phyloP scores from a whole-genome alignment of 2,888 invertebrate genomes.

The Heteromurus nitidus region DNA sequence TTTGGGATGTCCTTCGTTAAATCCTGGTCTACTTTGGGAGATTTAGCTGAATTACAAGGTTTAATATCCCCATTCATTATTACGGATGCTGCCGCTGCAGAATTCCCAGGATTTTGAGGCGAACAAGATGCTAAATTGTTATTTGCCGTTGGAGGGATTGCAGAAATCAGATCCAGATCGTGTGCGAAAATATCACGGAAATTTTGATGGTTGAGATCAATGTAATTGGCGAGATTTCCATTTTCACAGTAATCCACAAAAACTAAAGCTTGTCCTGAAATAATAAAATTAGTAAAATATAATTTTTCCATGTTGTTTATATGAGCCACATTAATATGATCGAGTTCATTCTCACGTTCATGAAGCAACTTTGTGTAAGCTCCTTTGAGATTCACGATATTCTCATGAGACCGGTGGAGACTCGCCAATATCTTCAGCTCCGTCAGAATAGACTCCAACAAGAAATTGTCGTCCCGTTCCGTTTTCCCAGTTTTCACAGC shows the following conservation, averaged over 20 bases:
- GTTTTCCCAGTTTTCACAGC: slow-evolving; percentile 40
- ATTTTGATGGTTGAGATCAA: slow-evolving; percentile 51
- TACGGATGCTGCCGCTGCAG: not conserved
- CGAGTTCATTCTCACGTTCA: slow-evolving; percentile 22
- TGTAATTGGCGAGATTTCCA: slow-evolving; percentile 43
- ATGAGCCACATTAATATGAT: not conserved
- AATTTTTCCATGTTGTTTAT: not conserved
- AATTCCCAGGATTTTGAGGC: not conserved
- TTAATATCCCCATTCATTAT: not conserved
- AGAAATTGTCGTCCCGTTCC: slow-evolving; percentile 42
- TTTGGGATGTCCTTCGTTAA: not conserved
- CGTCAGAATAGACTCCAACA: slow-evolving; percentile 41
- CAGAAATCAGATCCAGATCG: not conserved
- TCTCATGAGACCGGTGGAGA: slow-evolving; percentile 21
- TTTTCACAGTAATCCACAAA: slow-evolving; percentile 49
- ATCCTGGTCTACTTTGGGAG: not conserved
- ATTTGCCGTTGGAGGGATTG: not conserved
- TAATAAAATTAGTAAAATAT: not conserved
- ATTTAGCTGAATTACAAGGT: not conserved
- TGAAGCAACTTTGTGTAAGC: slow-evolving; percentile 47
- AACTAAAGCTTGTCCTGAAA: slow-evolving; percentile 34
- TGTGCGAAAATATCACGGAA: slow-evolving; percentile 23
- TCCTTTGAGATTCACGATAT: slow-evolving; percentile 51
- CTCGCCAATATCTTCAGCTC: slow-evolving; percentile 52
- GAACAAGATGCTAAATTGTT: not conserved